Base-by-base conservation (phyloP, 2,797 vertebrate species). In the Danio aesculapii region DNA sequence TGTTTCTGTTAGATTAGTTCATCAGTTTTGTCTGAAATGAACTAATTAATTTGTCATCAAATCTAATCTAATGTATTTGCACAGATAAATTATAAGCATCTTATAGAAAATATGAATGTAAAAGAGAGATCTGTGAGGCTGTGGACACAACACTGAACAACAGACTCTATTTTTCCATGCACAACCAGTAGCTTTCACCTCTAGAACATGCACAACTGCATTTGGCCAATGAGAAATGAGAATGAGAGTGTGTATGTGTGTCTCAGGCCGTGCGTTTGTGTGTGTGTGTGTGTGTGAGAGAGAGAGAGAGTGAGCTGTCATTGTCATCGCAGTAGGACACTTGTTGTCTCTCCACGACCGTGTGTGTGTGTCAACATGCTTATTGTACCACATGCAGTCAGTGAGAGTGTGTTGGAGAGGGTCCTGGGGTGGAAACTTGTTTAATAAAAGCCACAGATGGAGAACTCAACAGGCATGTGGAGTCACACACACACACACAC, bases 401-500 rank as follows among this genome's bases (percentile, higher is more conserved):
- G 77, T 63, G 84, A 82, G 71, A 70, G 61, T 63, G 79, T 83
- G 47, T 71, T 57, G 81, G 58, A 72, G 44, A 80, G 62, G 86
- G 87, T 91, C 89, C 88, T 87, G 86, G 87, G 89, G 89, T 90
- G 85, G 80, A 86, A 91, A 89, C 85, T 88, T 88, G 87, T 91
- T 92, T 91, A 91, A 92, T 89, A 92, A 91, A 87, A 88, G 88
- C 87, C 90, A 91, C 93, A 94, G 91, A 93, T 91, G 91, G 92
- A 88, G 89, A 84, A 67, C 89, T 85, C 90, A 30, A 70, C 79
- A 79, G 91, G 91, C 88, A 84, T 81, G 86, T 61, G 52, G 84
- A 83, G 78, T 21, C 64, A 77, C 19, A 3, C 64, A 59, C 41
- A 3, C 64, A 59, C 41, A 14, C 61, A 74, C 61, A 74, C 46